phyloP scores from a whole-genome alignment of 2,113 vertebrate species.

The Narcine bancroftii region DNA sequence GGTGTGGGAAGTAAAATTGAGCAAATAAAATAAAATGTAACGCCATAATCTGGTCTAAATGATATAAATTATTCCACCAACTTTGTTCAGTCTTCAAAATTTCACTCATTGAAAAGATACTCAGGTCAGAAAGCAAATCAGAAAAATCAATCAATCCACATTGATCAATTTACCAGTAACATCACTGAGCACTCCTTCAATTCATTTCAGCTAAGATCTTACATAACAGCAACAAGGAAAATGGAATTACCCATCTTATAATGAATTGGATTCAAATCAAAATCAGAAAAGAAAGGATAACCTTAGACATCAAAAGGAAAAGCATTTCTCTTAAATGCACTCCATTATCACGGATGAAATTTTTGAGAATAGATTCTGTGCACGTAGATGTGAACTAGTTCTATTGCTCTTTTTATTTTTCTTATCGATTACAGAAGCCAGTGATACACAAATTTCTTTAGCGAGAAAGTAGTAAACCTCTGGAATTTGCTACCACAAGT shows the following conservation, averaged over 20 bases:
- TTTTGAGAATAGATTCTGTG: neutral
- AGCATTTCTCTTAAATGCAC: neutral
- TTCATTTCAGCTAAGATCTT: neutral
- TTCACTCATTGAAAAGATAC: neutral
- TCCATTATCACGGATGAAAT: neutral
- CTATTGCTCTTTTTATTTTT: no score
- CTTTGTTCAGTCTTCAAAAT: neutral
- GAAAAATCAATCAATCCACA: neutral
- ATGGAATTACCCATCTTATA: neutral
- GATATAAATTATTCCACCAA: neutral
- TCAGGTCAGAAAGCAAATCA: neutral
- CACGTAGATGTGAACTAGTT: neutral
- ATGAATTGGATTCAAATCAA: neutral
- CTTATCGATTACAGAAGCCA: no score
- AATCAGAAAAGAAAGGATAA: neutral
- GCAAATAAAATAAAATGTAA: neutral
- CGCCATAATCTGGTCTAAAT: neutral
- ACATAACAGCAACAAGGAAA: neutral
- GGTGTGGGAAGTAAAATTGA: neutral
- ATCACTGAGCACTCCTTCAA: neutral
- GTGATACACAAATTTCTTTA: no score
- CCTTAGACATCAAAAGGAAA: neutral
- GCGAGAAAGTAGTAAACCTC: no score
- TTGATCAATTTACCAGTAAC: neutral
- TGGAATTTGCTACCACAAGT: no score